phyloP scores from a whole-genome alignment of 1,140 invertebrate genomes.

The Eriocheir sinensis region DNA sequence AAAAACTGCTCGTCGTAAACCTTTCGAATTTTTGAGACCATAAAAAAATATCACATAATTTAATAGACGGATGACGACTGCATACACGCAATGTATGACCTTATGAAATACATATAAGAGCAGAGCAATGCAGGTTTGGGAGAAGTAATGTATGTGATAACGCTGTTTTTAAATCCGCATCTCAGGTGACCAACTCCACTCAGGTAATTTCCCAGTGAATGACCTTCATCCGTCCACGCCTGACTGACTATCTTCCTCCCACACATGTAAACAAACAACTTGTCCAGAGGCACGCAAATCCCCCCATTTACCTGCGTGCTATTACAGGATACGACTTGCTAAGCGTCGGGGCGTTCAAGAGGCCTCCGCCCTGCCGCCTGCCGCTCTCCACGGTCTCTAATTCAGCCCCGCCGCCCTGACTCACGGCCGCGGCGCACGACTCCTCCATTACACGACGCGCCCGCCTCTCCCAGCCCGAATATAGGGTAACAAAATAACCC shows the following conservation, averaged over 20 bases:
- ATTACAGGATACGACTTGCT: slow-evolving; percentile 15
- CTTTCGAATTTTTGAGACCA: too few relatives aligned
- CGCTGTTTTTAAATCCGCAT: too few relatives aligned
- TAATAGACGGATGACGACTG: too few relatives aligned
- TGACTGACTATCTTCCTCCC: slow-evolving; percentile 1
- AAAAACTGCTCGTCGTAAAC: too few relatives aligned
- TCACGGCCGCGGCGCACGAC: slow-evolving; percentile 8
- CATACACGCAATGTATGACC: too few relatives aligned
- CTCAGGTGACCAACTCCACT: background rate
- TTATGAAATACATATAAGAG: too few relatives aligned
- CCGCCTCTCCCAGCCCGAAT: background rate
- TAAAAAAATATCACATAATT: too few relatives aligned
- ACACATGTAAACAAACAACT: slow-evolving; percentile 4
- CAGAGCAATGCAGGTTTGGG: too few relatives aligned
- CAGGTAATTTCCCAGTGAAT: background rate
- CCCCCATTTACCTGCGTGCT: background rate
- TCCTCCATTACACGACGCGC: background rate
- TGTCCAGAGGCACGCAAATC: slow-evolving; percentile 11
- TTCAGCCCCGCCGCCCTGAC: background rate
- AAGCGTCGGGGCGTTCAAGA: slow-evolving; percentile 19
- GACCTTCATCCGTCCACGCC: background rate
- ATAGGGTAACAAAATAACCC: background rate
- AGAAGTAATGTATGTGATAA: too few relatives aligned
- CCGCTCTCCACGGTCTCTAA: background rate
- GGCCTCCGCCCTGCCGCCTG: slow-evolving; percentile 1